A percentile compares a stretch with the other conserved stretches of the same genome.
These are phyloP conservation scores for Myotis davidii DNA, from an alignment of 2,113 vertebrate species.

Conservation along the genomic window DNA sequence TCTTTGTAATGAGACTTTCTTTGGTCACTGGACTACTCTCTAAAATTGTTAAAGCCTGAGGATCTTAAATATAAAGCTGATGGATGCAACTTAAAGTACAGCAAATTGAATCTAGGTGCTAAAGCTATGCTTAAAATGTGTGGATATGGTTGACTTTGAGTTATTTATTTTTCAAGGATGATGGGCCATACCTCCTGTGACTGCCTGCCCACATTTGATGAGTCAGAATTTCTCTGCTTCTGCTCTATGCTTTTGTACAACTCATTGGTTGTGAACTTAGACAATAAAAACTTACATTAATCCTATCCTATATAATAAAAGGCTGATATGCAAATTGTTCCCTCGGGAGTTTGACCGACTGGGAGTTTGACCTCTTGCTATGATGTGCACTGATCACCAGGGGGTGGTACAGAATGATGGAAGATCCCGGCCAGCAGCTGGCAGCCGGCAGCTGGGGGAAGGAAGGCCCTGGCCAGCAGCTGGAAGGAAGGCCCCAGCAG, in stretches of 20 bases:
- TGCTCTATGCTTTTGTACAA: neutral
- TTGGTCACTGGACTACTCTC: constrained; percentile 21
- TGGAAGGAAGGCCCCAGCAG: no score
- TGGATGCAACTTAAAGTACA: neutral
- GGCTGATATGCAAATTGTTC: no score
- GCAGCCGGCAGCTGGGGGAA: no score
- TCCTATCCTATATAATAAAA: no score
- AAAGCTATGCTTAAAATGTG: constrained; percentile 36
- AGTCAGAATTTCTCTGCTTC: neutral
- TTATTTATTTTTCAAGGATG: constrained; percentile 18
- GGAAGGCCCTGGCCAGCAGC: no score
- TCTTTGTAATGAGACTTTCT: constrained; percentile 50
- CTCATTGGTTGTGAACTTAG: neutral
- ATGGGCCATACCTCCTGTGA: neutral
- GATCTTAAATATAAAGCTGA: constrained; percentile 29
- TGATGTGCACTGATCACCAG: no score
- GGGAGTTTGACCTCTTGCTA: no score
- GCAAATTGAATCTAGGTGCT: constrained; percentile 32
- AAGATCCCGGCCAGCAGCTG: no score
- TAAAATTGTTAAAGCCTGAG: constrained; percentile 38
- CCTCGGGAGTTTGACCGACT: no score
- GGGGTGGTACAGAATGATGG: no score
- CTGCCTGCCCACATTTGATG: neutral
- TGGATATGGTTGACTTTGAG: neutral
- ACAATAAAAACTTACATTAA: neutral